phyloP scores from a whole-genome alignment of 2,797 vertebrate genomes.

The Cichlasoma orientale region DNA sequence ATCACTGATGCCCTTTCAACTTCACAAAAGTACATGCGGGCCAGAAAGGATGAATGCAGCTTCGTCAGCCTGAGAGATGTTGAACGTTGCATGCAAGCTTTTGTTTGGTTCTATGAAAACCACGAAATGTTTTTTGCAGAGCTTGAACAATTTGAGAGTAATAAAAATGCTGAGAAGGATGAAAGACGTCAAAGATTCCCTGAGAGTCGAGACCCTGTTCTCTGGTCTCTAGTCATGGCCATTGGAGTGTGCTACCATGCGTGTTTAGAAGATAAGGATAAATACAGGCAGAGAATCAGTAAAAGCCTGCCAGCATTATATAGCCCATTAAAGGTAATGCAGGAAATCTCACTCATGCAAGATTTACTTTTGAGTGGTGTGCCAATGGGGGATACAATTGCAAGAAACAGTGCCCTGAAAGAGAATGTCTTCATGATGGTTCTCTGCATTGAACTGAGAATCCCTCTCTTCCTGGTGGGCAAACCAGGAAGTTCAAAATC shows the following conservation, averaged over 20 bases:
- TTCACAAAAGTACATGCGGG: slow-evolving; percentile 92
- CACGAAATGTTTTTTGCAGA: slow-evolving; percentile 78
- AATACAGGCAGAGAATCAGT: slow-evolving; percentile 82
- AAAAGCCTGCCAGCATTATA: slow-evolving; percentile 75
- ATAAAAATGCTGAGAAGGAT: slow-evolving; percentile 18
- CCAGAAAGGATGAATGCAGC: slow-evolving; percentile 86
- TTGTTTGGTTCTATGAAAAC: slow-evolving; percentile 88
- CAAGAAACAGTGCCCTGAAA: slow-evolving; percentile 91
- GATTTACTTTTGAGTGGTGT: slow-evolving; percentile 89
- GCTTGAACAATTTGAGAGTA: slow-evolving; percentile 63
- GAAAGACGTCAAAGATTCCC: slow-evolving; percentile 7
- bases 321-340: slow-evolving; percentile 70
- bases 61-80: slow-evolving; percentile 97
- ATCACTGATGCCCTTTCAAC: slow-evolving; percentile 85
- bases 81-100: slow-evolving; percentile 91
- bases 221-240: slow-evolving; percentile 92
- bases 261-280: slow-evolving; percentile 86
- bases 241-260: slow-evolving; percentile 93
- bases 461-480: slow-evolving; percentile 95
- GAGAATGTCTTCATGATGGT: slow-evolving; percentile 99
- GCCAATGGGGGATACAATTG: slow-evolving; percentile 87
- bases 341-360: slow-evolving; percentile 88
- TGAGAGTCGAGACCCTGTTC: slow-evolving; percentile 63
- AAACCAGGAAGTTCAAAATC: slow-evolving; percentile 99
- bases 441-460: slow-evolving; percentile 93